Conservation (phyloP, 2,113 vertebrate genomes). For the Halichoerus grypus region DNA sequence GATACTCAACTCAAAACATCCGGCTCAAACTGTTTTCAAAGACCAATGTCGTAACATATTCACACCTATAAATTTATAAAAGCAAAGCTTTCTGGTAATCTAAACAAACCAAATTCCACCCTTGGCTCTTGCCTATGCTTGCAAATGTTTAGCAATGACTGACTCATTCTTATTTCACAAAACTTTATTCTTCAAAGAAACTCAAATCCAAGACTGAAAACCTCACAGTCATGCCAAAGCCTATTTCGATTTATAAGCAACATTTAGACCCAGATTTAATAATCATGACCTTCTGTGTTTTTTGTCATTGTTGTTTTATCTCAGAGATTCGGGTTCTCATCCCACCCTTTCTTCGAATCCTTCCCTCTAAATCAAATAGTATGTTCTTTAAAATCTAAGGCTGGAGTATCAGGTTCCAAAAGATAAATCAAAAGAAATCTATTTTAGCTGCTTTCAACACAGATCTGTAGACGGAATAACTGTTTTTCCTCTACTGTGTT, state of each 20-base stretch:
- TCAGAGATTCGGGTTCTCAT: constrained; percentile 6
- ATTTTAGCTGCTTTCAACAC: constrained; percentile 30
- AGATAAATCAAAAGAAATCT: constrained; percentile 13
- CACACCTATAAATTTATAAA: not conserved
- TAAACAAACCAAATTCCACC: constrained; percentile 23
- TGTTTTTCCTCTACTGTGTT: not conserved
- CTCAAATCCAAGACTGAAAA: constrained; percentile 13
- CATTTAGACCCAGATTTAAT: not conserved
- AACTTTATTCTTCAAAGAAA: constrained; percentile 34
- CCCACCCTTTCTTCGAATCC: not conserved
- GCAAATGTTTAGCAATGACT: not conserved
- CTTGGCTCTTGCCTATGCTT: not conserved
- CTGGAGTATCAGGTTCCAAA: not conserved
- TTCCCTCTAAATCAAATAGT: not conserved
- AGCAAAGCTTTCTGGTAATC: constrained; percentile 47
- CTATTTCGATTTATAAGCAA: not conserved
- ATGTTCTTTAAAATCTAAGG: not conserved
- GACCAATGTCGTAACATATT: not conserved
- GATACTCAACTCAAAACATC: not conserved
- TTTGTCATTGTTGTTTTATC: not conserved
- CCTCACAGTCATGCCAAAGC: not conserved
- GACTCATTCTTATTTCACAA: not conserved
- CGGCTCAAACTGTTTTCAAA: not conserved
- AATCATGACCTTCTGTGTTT: not conserved
- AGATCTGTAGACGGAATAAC: not conserved